phyloP scores from a whole-genome alignment of 2,113 vertebrate species.

The Balaeniceps rex region DNA sequence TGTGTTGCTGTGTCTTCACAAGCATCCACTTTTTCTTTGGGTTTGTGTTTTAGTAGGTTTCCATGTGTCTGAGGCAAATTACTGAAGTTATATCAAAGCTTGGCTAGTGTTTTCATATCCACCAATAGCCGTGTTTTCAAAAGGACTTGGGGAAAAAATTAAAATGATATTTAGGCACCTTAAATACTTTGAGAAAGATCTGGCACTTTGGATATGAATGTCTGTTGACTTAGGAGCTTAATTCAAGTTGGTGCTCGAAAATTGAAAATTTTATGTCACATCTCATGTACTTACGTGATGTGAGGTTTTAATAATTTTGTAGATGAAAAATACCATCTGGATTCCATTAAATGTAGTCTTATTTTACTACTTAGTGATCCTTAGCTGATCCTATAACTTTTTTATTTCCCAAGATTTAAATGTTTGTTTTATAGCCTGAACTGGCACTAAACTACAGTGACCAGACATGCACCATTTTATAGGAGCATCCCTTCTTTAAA shows the following conservation, averaged over 20 bases:
- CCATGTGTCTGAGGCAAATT: neutral
- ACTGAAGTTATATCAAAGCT: neutral
- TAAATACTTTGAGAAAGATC: neutral
- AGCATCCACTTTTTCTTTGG: fast-evolving
- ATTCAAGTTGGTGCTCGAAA: neutral
- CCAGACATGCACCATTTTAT: neutral
- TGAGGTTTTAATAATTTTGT: neutral
- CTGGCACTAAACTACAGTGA: neutral
- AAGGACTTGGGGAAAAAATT: neutral
- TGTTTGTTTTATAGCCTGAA: neutral
- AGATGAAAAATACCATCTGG: neutral
- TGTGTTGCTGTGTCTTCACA: neutral
- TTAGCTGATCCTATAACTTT: neutral
- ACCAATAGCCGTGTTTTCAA: neutral
- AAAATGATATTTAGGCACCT: neutral
- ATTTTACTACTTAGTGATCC: neutral
- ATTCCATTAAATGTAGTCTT: neutral
- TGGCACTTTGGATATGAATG: neutral
- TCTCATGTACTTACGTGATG: neutral
- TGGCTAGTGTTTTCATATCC: neutral
- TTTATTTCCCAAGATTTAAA: neutral
- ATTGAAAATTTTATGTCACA: neutral
- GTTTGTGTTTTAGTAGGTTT: neutral
- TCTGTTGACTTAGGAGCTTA: neutral
- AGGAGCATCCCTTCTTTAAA: neutral